Evolutionary conservation across 2,113 vertebrate species (phyloP).

Genomic region (Notarius quadriscutis): DNA sequence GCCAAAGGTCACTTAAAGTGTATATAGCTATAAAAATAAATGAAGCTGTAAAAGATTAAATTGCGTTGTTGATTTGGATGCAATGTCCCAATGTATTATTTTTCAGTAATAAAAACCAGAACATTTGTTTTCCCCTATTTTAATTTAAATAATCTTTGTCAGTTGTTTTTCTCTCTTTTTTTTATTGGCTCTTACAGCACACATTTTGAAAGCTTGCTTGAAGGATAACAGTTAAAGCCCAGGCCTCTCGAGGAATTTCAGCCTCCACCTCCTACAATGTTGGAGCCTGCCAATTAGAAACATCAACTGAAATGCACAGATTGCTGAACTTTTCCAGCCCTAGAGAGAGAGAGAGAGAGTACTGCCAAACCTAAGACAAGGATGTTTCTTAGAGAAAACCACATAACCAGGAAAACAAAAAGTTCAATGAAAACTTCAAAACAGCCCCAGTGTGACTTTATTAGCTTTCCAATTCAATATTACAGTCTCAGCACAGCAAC

Average conservation of each 20-base stretch:
- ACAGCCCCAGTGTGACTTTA: constrained; percentile 67
- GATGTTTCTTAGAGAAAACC: constrained; percentile 55
- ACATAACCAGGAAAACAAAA: constrained; percentile 33
- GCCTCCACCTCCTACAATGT: constrained; percentile 28
- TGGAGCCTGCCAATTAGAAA: constrained; percentile 47
- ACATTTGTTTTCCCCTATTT: constrained; percentile 44
- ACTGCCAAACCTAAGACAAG: constrained; percentile 53
- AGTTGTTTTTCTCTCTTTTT: not conserved
- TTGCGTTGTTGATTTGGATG: constrained; percentile 45
- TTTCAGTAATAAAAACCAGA: constrained; percentile 52
- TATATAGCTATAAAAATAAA: constrained; percentile 37
- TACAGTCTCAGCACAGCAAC: constrained; percentile 75
- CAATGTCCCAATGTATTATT: constrained; percentile 47
- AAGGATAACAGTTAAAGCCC: constrained; percentile 7
- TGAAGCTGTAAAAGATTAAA: constrained; percentile 46
- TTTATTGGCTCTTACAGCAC: not conserved
- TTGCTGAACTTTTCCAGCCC: constrained; percentile 67
- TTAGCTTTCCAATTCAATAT: constrained; percentile 74
- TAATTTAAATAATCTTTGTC: constrained; percentile 21
- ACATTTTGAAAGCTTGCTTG: not conserved
- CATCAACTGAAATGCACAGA: constrained; percentile 55
- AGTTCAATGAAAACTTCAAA: constrained; percentile 39
- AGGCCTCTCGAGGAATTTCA: constrained; percentile 18
- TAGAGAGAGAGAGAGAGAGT: constrained; percentile 20
- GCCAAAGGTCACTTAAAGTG: constrained; percentile 32